These are phyloP conservation scores for Bujurquina vittata DNA, from an alignment of 2,113 vertebrate genomes.

Conservation along the genomic window DNA sequence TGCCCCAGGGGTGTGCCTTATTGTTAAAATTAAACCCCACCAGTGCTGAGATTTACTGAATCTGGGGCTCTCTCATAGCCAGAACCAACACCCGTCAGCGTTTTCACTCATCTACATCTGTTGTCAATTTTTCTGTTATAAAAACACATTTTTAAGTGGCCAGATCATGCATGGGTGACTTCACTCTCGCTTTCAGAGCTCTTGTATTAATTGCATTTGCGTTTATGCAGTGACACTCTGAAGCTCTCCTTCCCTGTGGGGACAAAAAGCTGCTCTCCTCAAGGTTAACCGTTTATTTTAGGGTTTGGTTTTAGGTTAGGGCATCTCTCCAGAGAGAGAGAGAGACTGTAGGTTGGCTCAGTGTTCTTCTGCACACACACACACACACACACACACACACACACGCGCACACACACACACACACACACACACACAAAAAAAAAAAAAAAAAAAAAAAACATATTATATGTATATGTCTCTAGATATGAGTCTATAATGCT, in stretches of 20 bases:
- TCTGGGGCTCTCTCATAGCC: slow-evolving; percentile 1
- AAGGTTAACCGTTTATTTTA: slow-evolving; percentile 26
- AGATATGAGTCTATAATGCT: too few relatives aligned
- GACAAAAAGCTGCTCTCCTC: background rate
- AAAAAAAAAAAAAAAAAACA: too few relatives aligned
- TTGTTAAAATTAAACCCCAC: background rate
- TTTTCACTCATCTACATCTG: slow-evolving; percentile 58
- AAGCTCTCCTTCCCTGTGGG: background rate
- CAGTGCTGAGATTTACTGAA: slow-evolving; percentile 9
- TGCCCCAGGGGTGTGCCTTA: background rate
- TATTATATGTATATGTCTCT: too few relatives aligned
- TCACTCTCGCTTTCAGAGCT: slow-evolving; percentile 12
- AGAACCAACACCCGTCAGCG: slow-evolving; percentile 28
- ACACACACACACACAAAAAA: background rate
- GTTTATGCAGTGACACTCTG: slow-evolving; percentile 6
- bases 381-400: too few relatives aligned
- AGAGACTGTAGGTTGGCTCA: background rate
- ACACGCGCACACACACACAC: too few relatives aligned
- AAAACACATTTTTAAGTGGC: slow-evolving; percentile 52
- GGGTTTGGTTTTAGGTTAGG: slow-evolving; percentile 6
- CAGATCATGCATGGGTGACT: slow-evolving; percentile 44
- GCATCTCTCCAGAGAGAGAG: slow-evolving; percentile 16
- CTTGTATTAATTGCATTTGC: background rate
- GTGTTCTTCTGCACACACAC: background rate
- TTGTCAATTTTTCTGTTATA: slow-evolving; percentile 68